A percentile compares a stretch with the other conserved stretches of the same genome.
Conservation (phyloP, 2,113 vertebrate genomes). For the human (Homo sapiens) region DNA sequence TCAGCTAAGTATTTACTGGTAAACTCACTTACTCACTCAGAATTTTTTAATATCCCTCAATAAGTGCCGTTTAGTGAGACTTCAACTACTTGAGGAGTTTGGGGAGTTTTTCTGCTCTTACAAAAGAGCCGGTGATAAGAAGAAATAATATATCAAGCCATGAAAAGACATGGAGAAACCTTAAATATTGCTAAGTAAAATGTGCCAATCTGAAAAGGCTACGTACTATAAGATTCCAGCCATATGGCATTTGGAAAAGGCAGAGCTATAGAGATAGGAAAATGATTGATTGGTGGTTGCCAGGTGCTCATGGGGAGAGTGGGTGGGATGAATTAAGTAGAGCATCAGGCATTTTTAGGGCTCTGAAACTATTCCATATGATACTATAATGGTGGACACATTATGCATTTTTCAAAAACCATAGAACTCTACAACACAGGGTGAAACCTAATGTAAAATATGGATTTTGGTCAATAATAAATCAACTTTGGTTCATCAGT, state of each 20-base stretch:
- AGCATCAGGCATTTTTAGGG: not conserved
- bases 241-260: not conserved
- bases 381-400: not conserved
- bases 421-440: not conserved
- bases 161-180: not conserved
- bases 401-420: not conserved
- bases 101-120: not conserved
- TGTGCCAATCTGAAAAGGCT: not conserved
- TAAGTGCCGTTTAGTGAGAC: not conserved
- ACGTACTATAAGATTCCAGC: not conserved
- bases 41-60: not conserved
- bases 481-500: not conserved
- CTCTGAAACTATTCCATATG: not conserved
- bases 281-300: not conserved
- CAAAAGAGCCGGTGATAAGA: not conserved
- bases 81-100: not conserved
- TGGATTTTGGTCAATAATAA: not conserved
- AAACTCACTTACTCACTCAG: not conserved
- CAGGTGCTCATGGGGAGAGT: not conserved
- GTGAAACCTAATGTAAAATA: not conserved
- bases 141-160: not conserved
- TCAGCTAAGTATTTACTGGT: not conserved
- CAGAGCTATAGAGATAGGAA: not conserved
- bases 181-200: slow-evolving; percentile 1
- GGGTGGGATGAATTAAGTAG: not conserved